Base-by-base conservation (phyloP, 1,140 invertebrate species). In the Sitophilus oryzae region DNA sequence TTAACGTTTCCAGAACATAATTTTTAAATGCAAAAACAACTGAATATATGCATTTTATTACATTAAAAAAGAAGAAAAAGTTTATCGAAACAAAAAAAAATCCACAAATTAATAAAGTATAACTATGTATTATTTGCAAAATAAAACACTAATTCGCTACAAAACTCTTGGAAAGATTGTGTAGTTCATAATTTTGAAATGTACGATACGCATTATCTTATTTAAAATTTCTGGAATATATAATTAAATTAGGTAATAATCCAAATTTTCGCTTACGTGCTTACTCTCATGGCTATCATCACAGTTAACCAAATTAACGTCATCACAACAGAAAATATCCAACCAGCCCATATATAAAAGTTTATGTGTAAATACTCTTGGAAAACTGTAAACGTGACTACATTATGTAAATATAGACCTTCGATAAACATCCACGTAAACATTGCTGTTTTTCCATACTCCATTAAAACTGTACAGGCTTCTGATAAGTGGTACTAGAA, bases 381-480 rank as follows among this genome's bases (percentile, higher is more conserved):
- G 65, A 93, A 89, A 0, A 90, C 84, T 0, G 86, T 83, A 1
- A 91, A 83, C 64, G 90, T 87, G 11, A 89, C 82, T 71, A 90
- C 83, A 64, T 91, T 93, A 68, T 95, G 88, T 15, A 95, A 73
- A 66, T 91, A 91, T 14, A 92, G 73, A 0, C 92, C 91, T 68
- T 93, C 91, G 21, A 93, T 85, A 63, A 94, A 92, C 91, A 94
- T 94, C 91, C 91, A 95, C 82, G 89, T 88, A 66, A 94, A 94
- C 81, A 91, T 91, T 0, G 89, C 88, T 0, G 90, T 91, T 55
- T 85, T 82, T 0, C 88, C 83, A 69, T 93, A 94, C 70, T 94
- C 92, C 59, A 94, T 66, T 0, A 93, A 70, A 0, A 89, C 78
- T 66, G 89, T 91, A 42, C 82, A 82, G 0, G 78, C 74, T 67